Evolutionary conservation across 2,113 vertebrate genomes (phyloP), one percentile per base, ranked within the genome.

Genomic region (Aspiorhynchus laticeps): DNA sequence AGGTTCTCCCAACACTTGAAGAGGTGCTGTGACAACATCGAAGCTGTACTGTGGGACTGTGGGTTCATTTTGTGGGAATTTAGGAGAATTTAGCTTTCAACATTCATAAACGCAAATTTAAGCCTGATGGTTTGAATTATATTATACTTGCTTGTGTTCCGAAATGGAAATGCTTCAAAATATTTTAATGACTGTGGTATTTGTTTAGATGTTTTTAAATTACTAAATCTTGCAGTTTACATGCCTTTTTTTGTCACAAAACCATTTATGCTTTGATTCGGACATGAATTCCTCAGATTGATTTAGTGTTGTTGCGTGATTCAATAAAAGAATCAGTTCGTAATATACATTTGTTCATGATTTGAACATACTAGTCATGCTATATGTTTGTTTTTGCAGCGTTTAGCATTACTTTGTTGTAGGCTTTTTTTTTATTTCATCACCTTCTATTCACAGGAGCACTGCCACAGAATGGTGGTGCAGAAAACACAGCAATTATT

Each of bases 1-100:
- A 97, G n/a, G 91, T 98, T 63, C 91, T 97, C 89, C 93, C 95
- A 82, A 2, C 53, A 26, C 4, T 81, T 26, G 87, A 73, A 24
- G 80, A 88, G 59, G 41, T 59, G 56, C 56, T 88, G 33, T 88
- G 65, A 89, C 17, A 46, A 43, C 38, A 71, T 17, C 7, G 2
- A 36, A 51, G 7, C 19, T 33, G 36, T 31, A 28, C 21, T n/a
- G 36, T 73, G 9, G 33, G 43, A 77, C 46, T 17, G 21, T 28
- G 2, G 8, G 38, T 65, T 10, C 61, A 43, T 3, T 15, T 56
- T 19, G 63, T 17, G 5, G 51, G 51, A 53, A 53, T 53, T 19
- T 53, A 53, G 51, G 15, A 10, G 33, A 63, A 48, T 15, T 67
- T 17, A 1, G 48, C 5, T 51, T 74, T 56, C 1, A 26, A 26